Base-by-base conservation (phyloP, 2,888 invertebrate species). In the Cryptocephalus moraei region DNA sequence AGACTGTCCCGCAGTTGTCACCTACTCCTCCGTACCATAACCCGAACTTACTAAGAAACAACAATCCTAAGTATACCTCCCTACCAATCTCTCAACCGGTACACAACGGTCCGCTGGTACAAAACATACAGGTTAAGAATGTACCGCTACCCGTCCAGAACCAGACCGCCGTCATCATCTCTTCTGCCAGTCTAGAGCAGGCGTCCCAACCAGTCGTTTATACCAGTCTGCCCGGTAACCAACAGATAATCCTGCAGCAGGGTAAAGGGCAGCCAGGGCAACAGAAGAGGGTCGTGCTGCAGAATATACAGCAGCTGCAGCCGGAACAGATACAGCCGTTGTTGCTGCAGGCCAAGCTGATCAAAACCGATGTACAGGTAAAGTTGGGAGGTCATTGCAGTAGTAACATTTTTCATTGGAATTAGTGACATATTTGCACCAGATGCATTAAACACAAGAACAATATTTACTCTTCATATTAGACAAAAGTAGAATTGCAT, bases 271-370 rank as follows among this genome's bases (percentile, higher is more conserved):
- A 49, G 8, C 32, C 44, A 9, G 47, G 46, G 4, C 50, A 43
- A 31, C 53, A 56, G 44, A 62, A 63, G 49, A 55, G 50, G 32
- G 59, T 62, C 46, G 63, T 63, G 9, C 57, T 70, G 9, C 69
- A 69, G 49, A 70, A 69, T 57, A 58, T 70, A 36, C 58, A 63
- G 11, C 66, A 64, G 45, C 56, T 69, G 33, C 57, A 65, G 9
- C 43, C 62, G 12, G 67, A 69, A 45, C 68, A 66, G 49, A 58
- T 66, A 48, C 67, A 73, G 42, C 78, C 81, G 58, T 76, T 85
- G 38, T 74, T 86, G 44, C 69, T 85, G 44, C 84, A 84, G 64
- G 76, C 82, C 3, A 83, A 80, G 68, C 68, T 81, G 48, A 71
- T 79, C 9, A 77, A 74, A 60, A 50, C 41, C n/a, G 55, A 55